Conservation (phyloP, 2,888 invertebrate genomes). For the Ichneumon xanthorius region DNA sequence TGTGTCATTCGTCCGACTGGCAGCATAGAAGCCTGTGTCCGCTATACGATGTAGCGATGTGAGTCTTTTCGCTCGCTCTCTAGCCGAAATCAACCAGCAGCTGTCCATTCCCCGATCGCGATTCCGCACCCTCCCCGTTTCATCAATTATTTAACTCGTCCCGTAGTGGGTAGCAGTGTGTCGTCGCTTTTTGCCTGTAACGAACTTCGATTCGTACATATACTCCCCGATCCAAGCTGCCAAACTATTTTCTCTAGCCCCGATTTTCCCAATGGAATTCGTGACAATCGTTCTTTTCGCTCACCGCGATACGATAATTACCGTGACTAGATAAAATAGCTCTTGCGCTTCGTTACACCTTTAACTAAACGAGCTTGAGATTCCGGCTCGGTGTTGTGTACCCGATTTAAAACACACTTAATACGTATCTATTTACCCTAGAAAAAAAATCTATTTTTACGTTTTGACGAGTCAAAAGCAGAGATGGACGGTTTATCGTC, state of each 20-base stretch:
- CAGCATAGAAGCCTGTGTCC: background rate
- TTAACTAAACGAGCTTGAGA: background rate
- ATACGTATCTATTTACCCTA: background rate
- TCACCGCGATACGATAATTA: constrained; percentile 36
- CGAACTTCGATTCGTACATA: constrained; percentile 41
- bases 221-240: constrained; percentile 19
- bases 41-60: constrained; percentile 27
- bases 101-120: constrained; percentile 71
- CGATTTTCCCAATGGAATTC: constrained; percentile 23
- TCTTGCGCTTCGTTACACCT: background rate
- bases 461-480: background rate
- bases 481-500: background rate
- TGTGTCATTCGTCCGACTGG: background rate
- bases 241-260: constrained; percentile 42
- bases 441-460: background rate
- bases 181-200: constrained; percentile 45
- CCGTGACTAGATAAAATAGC: constrained; percentile 1
- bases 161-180: constrained; percentile 58
- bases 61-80: constrained; percentile 44
- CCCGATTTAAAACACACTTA: background rate
- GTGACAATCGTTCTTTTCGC: constrained; percentile 16
- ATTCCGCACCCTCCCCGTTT: constrained; percentile 63
- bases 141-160: constrained; percentile 69
- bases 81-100: constrained; percentile 63
- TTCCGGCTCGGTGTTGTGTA: background rate